phyloP scores from a whole-genome alignment of 1,140 invertebrate species.

The Lordiphosa clarofinis region DNA sequence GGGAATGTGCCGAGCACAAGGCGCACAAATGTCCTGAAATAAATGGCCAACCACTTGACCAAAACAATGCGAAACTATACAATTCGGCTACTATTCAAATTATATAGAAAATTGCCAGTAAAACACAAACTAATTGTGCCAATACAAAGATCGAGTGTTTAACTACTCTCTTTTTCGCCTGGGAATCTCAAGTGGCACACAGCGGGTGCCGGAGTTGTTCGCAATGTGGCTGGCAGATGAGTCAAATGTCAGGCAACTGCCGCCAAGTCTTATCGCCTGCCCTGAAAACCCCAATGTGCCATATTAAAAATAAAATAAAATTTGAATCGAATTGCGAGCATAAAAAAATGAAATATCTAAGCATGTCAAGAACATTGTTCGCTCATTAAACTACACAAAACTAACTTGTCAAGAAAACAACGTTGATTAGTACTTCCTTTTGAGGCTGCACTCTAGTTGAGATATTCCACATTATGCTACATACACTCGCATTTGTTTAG shows the following conservation, averaged over 20 bases:
- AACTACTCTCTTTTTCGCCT: constrained; percentile 10
- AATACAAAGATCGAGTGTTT: constrained; percentile 16
- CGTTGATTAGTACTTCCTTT: constrained; percentile 73
- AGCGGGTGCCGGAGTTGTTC: constrained; percentile 14
- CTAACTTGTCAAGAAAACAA: constrained; percentile 49
- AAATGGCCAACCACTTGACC: constrained; percentile 57
- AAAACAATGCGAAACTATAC: constrained; percentile 35
- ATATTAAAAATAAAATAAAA: neutral
- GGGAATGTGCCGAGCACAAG: constrained; percentile 41
- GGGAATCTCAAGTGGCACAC: constrained; percentile 65
- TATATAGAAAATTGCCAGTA: constrained; percentile 67
- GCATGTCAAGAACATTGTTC: constrained; percentile 76
- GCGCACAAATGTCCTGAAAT: constrained; percentile 27
- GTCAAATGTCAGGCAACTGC: constrained; percentile 26
- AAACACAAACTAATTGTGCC: constrained; percentile 71
- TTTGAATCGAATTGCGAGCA: constrained; percentile 64
- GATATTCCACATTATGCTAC: constrained; percentile 41
- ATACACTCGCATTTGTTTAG: constrained; percentile 36
- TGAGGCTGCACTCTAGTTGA: constrained; percentile 56
- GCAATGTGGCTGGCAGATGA: constrained; percentile 70
- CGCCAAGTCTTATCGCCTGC: constrained; percentile 23
- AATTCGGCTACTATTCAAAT: constrained; percentile 66
- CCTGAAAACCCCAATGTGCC: constrained; percentile 45
- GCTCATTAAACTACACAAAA: constrained; percentile 64
- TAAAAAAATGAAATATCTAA: constrained; percentile 55